A percentile compares a stretch with the other conserved stretches of the same genome.
phyloP scores from a whole-genome alignment of 2,113 vertebrate species.

The Lanius collurio region DNA sequence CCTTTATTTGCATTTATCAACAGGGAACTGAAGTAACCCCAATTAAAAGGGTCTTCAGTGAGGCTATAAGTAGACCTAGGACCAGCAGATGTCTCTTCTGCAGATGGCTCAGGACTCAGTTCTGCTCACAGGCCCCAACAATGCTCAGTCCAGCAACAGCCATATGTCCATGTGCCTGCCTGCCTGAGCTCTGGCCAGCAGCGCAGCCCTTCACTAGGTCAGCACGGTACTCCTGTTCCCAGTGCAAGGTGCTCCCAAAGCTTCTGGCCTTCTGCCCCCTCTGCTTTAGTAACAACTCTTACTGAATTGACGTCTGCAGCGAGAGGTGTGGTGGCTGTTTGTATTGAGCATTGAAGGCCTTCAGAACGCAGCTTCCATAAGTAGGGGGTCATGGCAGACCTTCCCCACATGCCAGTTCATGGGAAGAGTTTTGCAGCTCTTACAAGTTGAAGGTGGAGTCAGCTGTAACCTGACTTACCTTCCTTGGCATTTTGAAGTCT shows the following conservation, averaged over 20 bases:
- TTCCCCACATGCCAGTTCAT: background rate
- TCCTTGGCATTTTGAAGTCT: constrained; percentile 38
- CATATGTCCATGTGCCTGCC: rapidly evolving
- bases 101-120: background rate
- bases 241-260: background rate
- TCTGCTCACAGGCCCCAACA: background rate
- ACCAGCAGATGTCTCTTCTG: background rate
- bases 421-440: background rate
- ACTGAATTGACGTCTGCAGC: rapidly evolving
- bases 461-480: constrained; percentile 26
- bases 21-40: background rate
- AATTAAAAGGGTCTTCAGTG: background rate
- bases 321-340: background rate
- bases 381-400: background rate
- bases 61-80: background rate
- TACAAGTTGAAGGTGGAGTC: background rate
- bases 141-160: background rate
- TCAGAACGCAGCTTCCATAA: background rate
- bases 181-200: background rate
- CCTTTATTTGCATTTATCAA: constrained; percentile 29
- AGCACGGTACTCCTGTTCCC: background rate
- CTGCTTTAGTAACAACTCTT: background rate
- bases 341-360: background rate
- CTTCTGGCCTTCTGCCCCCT: background rate
- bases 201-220: constrained; percentile 1